Evolutionary conservation across 37 sponge, comb jelly and placozoan genomes (phyloP), one percentile per base, ranked within the genome.

Genomic region (Halichondria panicea): DNA sequence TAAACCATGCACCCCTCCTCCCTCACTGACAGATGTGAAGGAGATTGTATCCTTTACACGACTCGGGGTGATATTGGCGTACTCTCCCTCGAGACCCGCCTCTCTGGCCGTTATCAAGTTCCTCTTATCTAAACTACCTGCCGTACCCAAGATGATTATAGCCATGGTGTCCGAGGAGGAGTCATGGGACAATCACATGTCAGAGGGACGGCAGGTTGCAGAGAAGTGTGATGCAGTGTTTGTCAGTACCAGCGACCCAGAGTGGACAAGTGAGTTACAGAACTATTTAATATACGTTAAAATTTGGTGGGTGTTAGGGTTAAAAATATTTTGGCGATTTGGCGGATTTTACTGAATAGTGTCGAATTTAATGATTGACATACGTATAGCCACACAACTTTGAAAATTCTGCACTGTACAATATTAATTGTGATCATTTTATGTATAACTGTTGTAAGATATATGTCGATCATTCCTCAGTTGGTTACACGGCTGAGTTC

Each of bases 1-100:
- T 48, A 11, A 48, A 15, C 52, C 15, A 48, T 11, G 52, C 52
- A 48, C 33, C 63, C 63, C n/a, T n/a, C n/a, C n/a, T 3, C 4
- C 11, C 33, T 54, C 57, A 2, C 61, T 48, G 30, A 0, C 68
- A 84, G 85, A 84, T 70, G n/a, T 60, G 0, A 37, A 31, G 27
- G 71, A 58, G 15, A 27, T 77, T 11, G 6, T 28, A 28, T 70
- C 71, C 18, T 53, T 27, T 42, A 57, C 70, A 18, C 55, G 8
- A 4, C 72, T 75, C 25, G 91, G 91, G 1, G 75, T 66, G 43
- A 68, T 90, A 33, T 33, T 85, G 3, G 63, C 72, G 24, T 90
- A 85, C 68, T 90, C 82, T 3, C 46, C 86, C 1, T n/a, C 66
- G 2, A 52, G 91, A 63, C 52, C 31, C 46, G 91, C 91, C 33